Conservation (phyloP, 1,140 invertebrate genomes). For the Philotrypesis tridentata region DNA sequence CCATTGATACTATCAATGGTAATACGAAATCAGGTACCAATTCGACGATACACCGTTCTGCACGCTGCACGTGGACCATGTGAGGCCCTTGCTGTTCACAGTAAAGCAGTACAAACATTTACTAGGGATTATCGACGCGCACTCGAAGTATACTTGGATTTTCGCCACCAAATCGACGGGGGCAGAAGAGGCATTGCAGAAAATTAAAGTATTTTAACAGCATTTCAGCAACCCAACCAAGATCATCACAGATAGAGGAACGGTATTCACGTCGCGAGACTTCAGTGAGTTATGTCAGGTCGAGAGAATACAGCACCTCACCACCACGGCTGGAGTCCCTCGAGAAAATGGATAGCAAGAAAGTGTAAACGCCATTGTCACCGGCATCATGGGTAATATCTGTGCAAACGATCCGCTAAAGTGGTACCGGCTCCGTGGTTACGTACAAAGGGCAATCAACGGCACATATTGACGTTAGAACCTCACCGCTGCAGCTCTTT, state of each 20-base stretch:
- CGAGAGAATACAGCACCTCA: constrained; percentile 58
- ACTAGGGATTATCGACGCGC: constrained; percentile 64
- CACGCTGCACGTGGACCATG: constrained; percentile 59
- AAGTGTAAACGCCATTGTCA: no score
- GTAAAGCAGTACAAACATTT: constrained; percentile 56
- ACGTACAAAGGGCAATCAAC: no score
- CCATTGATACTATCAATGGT: no score
- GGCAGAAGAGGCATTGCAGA: not conserved
- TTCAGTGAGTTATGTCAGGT: constrained; percentile 53
- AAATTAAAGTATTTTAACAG: constrained; percentile 53
- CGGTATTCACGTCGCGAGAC: constrained; percentile 28
- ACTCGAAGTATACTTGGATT: constrained; percentile 64
- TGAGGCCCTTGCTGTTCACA: constrained; percentile 50
- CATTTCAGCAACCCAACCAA: not conserved
- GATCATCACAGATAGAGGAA: constrained; percentile 47
- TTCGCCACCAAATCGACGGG: constrained; percentile 35
- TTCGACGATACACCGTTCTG: constrained; percentile 57
- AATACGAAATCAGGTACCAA: no score
- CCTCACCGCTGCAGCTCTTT: no score
- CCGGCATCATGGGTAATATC: no score
- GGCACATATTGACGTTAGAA: no score
- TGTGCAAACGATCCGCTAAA: no score
- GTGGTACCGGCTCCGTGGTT: no score
- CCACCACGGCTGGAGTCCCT: constrained; percentile 60
- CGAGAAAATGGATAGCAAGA: no score